Percentiles rank a stretch among this genome's conserved stretches.
phyloP scores from a whole-genome alignment of 2,888 invertebrate species.

The Lithosia quadra region DNA sequence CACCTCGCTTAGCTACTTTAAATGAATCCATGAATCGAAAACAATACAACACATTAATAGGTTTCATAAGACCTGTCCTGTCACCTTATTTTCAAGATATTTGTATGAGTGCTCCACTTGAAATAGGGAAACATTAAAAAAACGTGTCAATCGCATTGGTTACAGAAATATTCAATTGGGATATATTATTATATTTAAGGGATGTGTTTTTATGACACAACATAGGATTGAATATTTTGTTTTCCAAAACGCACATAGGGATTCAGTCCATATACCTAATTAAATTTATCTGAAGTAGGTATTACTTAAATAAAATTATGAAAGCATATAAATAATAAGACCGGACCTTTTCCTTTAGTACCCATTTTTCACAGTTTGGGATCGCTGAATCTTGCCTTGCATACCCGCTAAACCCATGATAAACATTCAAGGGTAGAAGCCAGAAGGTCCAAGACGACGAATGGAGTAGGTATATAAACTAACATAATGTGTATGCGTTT shows the following conservation, averaged over 20 bases:
- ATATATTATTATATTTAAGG: neutral
- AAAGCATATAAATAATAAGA: neutral
- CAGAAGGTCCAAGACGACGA: conserved; percentile 2
- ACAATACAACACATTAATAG: neutral
- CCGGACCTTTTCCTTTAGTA: neutral
- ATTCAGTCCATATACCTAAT: neutral
- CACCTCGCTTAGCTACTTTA: neutral
- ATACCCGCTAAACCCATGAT: conserved; percentile 1
- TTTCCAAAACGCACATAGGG: neutral
- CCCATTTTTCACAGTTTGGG: neutral
- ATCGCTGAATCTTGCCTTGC: neutral
- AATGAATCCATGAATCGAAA: neutral
- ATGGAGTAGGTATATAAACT: no score
- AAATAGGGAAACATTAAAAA: neutral
- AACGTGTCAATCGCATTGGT: neutral
- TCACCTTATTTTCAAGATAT: neutral
- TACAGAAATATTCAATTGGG: neutral
- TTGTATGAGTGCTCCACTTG: neutral
- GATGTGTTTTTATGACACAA: neutral
- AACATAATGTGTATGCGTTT: neutral
- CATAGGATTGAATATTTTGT: neutral
- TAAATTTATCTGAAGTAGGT: neutral
- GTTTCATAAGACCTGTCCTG: conserved; percentile 1
- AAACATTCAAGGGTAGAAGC: neutral
- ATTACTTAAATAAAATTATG: conserved; percentile 1